phyloP scores from a whole-genome alignment of 2,113 vertebrate genomes.

The Paramormyrops kingsleyae region DNA sequence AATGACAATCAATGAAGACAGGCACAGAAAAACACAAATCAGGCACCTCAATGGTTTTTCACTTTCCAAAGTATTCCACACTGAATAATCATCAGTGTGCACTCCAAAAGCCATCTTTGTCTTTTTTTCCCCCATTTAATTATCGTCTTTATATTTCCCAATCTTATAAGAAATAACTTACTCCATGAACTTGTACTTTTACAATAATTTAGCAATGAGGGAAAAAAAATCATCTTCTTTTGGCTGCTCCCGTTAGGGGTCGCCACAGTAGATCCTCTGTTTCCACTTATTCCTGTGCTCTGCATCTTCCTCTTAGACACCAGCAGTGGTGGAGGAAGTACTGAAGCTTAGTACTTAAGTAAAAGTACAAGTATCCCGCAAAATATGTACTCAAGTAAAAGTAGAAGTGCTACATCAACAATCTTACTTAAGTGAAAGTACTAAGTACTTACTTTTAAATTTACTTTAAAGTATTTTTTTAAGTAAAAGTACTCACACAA shows the following conservation, averaged over 20 bases:
- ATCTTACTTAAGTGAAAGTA: too few relatives aligned
- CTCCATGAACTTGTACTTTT: not conserved
- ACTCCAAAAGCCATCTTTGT: not conserved
- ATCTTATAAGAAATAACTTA: not conserved
- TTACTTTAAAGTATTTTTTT: too few relatives aligned
- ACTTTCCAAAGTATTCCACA: not conserved
- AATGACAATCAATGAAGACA: not conserved
- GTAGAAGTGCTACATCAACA: too few relatives aligned
- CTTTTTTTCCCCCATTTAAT: not conserved
- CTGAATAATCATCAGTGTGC: not conserved
- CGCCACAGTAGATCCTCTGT: not conserved
- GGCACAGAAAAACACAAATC: not conserved
- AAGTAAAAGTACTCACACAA: too few relatives aligned
- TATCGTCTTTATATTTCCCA: not conserved
- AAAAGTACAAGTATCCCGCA: too few relatives aligned
- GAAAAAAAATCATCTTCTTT: not conserved
- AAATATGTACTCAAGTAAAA: too few relatives aligned
- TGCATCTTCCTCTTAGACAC: not conserved
- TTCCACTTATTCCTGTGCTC: not conserved
- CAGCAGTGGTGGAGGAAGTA: too few relatives aligned
- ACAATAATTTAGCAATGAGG: not conserved
- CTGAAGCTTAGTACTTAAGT: too few relatives aligned
- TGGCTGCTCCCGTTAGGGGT: not conserved
- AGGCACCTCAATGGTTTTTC: not conserved
- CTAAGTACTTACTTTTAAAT: too few relatives aligned